phyloP scores from a whole-genome alignment of 2,113 vertebrate species.

The Pyxicephalus adspersus region DNA sequence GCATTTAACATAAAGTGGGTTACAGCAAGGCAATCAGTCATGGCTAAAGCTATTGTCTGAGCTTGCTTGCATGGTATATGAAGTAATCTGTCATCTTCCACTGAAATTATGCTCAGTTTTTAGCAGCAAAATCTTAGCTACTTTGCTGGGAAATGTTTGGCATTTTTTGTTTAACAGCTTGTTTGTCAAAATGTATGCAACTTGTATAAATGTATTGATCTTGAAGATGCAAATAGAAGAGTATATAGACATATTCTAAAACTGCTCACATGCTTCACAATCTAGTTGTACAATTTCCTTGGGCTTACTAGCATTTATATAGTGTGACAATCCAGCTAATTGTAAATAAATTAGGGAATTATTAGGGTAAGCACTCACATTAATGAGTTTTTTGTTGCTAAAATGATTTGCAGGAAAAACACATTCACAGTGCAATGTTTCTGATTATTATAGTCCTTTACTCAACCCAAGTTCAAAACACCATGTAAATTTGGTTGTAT shows the following conservation, averaged over 20 bases:
- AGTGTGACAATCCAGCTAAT: no score
- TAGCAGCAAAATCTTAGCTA: conserved; percentile 81
- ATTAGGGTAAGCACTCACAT: no score
- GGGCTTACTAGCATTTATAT: no score
- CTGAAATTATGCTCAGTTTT: conserved; percentile 86
- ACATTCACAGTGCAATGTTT: no score
- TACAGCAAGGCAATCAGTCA: conserved; percentile 98
- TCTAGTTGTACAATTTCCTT: not conserved
- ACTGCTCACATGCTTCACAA: not conserved
- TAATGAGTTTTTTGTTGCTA: no score
- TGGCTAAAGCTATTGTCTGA: conserved; percentile 94
- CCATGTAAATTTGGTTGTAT: no score
- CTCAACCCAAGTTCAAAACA: no score
- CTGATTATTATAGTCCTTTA: no score
- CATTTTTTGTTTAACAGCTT: conserved; percentile 63
- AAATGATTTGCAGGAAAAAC: no score
- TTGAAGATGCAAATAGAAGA: not conserved
- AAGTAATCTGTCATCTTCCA: conserved; percentile 97
- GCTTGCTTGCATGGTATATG: conserved; percentile 96
- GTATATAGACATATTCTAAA: not conserved
- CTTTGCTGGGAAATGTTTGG: conserved; percentile 75
- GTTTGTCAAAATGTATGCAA: conserved; percentile 20
- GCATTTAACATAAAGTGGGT: conserved; percentile 99
- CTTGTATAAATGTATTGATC: not conserved
- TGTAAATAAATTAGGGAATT: no score